Conservation (phyloP, 2,113 vertebrate species). For the Phycodurus eques region DNA sequence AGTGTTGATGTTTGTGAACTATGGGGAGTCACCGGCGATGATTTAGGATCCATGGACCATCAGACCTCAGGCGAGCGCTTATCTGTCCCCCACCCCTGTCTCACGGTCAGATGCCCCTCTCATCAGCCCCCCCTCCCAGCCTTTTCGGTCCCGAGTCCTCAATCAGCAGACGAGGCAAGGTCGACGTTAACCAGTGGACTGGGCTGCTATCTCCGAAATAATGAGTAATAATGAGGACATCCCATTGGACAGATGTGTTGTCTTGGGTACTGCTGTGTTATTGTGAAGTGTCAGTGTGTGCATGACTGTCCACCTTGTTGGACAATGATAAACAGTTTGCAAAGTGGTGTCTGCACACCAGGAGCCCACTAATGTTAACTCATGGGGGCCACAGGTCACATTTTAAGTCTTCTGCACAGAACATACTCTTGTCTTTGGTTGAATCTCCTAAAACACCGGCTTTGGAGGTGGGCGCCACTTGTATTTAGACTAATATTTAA, state of each 20-base stretch:
- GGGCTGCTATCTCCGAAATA: constrained; percentile 72
- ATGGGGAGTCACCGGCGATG: constrained; percentile 71
- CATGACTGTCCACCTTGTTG: constrained; percentile 78
- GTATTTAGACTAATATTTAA: constrained; percentile 73
- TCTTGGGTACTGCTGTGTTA: constrained; percentile 67
- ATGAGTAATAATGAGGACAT: constrained; percentile 91
- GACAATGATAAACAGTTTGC: constrained; percentile 81
- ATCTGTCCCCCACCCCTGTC: constrained; percentile 73
- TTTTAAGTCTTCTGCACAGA: constrained; percentile 79
- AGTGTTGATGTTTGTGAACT: constrained; percentile 80
- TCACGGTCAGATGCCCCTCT: constrained; percentile 24
- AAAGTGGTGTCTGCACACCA: constrained; percentile 82
- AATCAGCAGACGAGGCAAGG: constrained; percentile 53
- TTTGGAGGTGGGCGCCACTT: constrained; percentile 63
- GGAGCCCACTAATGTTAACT: constrained; percentile 82
- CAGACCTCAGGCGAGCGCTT: constrained; percentile 76
- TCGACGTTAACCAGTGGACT: constrained; percentile 89
- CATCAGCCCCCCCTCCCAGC: constrained; percentile 6
- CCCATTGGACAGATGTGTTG: constrained; percentile 83
- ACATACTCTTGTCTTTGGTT: constrained; percentile 70
- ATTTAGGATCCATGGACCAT: constrained; percentile 72
- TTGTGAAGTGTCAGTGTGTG: constrained; percentile 61
- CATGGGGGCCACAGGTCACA: constrained; percentile 80
- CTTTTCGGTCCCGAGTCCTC: constrained; percentile 26
- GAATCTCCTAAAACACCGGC: constrained; percentile 55